Evolutionary conservation across 2,113 vertebrate genomes (phyloP).

Genomic region (Serinus canaria): DNA sequence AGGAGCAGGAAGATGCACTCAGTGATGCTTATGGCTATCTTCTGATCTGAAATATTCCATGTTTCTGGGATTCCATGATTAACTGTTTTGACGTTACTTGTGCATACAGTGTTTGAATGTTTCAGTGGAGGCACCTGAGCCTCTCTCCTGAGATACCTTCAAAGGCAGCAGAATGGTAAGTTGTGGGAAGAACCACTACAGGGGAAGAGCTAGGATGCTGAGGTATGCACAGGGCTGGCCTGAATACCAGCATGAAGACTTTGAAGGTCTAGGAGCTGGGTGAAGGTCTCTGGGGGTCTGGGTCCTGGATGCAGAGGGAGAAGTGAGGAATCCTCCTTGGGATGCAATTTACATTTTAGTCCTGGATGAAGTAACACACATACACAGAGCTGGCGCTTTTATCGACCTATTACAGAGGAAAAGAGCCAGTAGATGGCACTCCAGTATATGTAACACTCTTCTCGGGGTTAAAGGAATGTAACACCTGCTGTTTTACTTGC

Average conservation of each 20-base stretch:
- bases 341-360: background rate
- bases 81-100: background rate
- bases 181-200: background rate
- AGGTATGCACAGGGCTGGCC: background rate
- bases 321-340: background rate
- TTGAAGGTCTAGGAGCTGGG: background rate
- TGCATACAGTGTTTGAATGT: background rate
- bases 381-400: background rate
- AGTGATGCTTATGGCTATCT: background rate
- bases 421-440: background rate
- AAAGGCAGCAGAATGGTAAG: background rate
- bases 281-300: background rate
- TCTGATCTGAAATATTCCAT: background rate
- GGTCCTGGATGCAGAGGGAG: background rate
- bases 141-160: background rate
- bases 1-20: background rate
- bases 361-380: fast-evolving
- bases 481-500: too few relatives aligned
- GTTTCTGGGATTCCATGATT: background rate
- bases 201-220: background rate
- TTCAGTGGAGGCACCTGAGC: background rate
- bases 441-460: background rate
- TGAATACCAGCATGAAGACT: background rate
- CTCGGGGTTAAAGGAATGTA: background rate
- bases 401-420: background rate